These are phyloP conservation scores for Rhinopomastus cyanomelas DNA, from an alignment of 2,113 vertebrate genomes.

Conservation along the genomic window DNA sequence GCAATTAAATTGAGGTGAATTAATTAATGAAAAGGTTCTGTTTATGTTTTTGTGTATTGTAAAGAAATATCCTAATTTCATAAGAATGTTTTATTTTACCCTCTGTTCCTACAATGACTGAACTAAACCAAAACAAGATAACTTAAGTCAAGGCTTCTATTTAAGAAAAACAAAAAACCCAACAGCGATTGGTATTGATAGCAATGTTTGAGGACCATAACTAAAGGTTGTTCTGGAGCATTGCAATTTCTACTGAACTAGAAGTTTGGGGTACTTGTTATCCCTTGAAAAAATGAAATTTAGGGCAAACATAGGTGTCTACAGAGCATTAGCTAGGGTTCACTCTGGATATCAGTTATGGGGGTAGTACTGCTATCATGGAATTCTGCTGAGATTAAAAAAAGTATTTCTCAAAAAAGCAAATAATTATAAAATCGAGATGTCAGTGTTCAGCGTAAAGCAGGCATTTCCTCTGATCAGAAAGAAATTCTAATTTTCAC, in stretches of 20 bases:
- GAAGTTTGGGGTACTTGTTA: not conserved
- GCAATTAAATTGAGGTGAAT: no score
- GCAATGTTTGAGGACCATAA: not conserved
- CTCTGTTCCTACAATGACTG: not conserved
- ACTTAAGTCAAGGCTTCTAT: not conserved
- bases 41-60: not conserved
- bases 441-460: not conserved
- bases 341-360: not conserved
- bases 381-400: not conserved
- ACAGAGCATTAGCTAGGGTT: fast-evolving
- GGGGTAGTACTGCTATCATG: not conserved
- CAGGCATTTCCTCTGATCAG: not conserved
- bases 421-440: not conserved
- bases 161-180: not conserved
- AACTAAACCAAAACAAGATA: not conserved
- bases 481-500: not conserved
- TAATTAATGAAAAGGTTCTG: no score
- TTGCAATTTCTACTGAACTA: not conserved
- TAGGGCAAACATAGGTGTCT: not conserved
- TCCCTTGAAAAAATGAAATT: not conserved
- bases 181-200: not conserved
- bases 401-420: not conserved
- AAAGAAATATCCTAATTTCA: no score
- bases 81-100: not conserved
- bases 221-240: not conserved